Percentiles rank a stretch among this genome's conserved stretches.
Conservation (phyloP, 2,797 vertebrate genomes). For the Carduelis carduelis region DNA sequence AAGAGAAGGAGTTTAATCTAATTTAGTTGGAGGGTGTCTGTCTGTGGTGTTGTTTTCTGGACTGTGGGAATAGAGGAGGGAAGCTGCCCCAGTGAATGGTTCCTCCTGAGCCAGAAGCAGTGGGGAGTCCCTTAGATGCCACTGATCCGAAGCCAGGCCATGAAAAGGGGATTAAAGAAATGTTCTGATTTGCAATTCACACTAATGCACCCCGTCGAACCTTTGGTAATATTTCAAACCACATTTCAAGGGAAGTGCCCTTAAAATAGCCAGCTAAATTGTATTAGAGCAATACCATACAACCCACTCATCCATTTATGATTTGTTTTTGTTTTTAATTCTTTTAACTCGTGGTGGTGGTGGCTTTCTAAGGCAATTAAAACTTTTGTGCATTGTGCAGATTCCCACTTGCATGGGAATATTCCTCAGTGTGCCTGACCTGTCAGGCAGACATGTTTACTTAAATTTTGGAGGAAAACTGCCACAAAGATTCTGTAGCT, state of each 20-base stretch:
- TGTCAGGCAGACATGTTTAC: background rate
- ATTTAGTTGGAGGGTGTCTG: slow-evolving; percentile 93
- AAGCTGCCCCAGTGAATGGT: slow-evolving; percentile 87
- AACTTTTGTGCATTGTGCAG: slow-evolving; percentile 50
- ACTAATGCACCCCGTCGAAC: slow-evolving; percentile 90
- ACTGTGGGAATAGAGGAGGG: slow-evolving; percentile 98
- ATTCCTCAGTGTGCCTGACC: background rate
- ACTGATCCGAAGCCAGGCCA: slow-evolving; percentile 89
- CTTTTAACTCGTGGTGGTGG: slow-evolving; percentile 42
- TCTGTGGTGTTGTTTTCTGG: slow-evolving; percentile 83
- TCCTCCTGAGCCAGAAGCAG: slow-evolving; percentile 92
- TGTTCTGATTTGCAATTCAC: slow-evolving; percentile 97
- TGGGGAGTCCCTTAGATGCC: slow-evolving; percentile 90
- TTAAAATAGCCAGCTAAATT: slow-evolving; percentile 71
- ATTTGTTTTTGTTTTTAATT: slow-evolving; percentile 55
- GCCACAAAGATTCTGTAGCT: background rate
- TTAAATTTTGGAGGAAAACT: background rate
- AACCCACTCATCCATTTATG: slow-evolving; percentile 50
- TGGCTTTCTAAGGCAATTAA: slow-evolving; percentile 38
- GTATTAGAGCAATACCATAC: slow-evolving; percentile 46
- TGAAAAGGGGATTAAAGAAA: slow-evolving; percentile 98
- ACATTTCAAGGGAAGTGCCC: slow-evolving; percentile 74
- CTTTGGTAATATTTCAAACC: slow-evolving; percentile 90
- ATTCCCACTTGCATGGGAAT: slow-evolving; percentile 42
- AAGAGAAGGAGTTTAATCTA: slow-evolving; percentile 96